phyloP scores from a whole-genome alignment of 2,113 vertebrate species.

The Himantopus leucocephalus region DNA sequence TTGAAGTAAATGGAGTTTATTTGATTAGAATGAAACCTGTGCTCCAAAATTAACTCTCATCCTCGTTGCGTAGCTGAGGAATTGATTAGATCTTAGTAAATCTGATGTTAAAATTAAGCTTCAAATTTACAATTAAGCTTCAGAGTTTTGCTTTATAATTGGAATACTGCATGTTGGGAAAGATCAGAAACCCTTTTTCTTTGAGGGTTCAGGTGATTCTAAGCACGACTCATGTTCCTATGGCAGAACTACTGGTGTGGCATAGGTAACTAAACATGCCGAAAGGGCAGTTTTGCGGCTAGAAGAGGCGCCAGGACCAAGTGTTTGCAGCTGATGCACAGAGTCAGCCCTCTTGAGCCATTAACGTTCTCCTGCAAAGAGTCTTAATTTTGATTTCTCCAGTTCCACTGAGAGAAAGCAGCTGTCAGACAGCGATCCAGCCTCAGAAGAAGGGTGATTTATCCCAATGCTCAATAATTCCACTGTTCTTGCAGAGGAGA shows the following conservation, averaged over 20 bases:
- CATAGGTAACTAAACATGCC: neutral
- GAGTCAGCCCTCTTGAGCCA: neutral
- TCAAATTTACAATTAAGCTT: conserved; percentile 1
- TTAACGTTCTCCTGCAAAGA: neutral
- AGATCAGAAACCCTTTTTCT: neutral
- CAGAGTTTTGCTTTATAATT: neutral
- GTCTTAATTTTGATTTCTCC: neutral
- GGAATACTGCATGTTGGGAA: neutral
- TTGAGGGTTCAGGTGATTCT: neutral
- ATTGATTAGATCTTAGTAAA: conserved; percentile 40
- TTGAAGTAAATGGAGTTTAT: conserved; percentile 45
- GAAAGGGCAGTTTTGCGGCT: neutral
- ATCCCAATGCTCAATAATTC: neutral
- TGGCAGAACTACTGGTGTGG: neutral
- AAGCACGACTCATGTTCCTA: neutral
- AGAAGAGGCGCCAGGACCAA: neutral
- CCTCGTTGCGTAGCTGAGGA: neutral
- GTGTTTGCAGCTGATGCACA: neutral
- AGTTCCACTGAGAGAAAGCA: neutral
- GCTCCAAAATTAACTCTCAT: conserved; percentile 7
- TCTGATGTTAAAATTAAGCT: conserved; percentile 29
- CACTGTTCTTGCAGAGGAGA: neutral
- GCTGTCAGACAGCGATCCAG: neutral
- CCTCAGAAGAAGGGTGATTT: neutral
- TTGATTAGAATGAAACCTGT: conserved; percentile 36